These are phyloP conservation scores for Aix galericulata DNA, from an alignment of 2,113 vertebrate genomes.

Conservation along the genomic window DNA sequence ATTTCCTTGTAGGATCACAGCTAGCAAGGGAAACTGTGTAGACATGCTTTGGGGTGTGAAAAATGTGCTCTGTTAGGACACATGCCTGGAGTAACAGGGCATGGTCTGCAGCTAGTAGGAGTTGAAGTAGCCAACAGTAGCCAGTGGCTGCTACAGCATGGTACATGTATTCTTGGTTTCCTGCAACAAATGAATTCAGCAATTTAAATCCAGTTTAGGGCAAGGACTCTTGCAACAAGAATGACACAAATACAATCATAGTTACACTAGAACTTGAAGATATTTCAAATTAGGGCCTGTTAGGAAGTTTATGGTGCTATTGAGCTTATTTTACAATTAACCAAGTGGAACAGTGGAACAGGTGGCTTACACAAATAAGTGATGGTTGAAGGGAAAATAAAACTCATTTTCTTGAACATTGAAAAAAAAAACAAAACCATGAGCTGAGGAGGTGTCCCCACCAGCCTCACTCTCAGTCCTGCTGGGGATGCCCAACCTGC, in stretches of 20 bases:
- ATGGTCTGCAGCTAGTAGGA: background rate
- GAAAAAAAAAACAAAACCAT: background rate
- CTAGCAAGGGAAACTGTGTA: background rate
- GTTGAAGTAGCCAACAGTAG: background rate
- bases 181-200: background rate
- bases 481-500: background rate
- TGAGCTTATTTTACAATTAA: background rate
- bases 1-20: background rate
- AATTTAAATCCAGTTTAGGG: background rate
- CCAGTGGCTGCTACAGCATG: background rate
- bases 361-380: background rate
- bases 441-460: background rate
- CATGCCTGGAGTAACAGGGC: background rate
- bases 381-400: background rate
- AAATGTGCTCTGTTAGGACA: background rate
- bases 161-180: background rate
- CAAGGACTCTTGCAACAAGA: background rate
- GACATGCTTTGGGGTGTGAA: background rate
- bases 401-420: background rate
- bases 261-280: background rate
- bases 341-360: background rate
- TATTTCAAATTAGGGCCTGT: background rate
- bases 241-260: background rate
- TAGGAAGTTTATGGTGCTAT: background rate
- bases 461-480: background rate